Evolutionary conservation across 2,113 vertebrate species (phyloP), one percentile per base, ranked within the genome.

Genomic region (Ammospiza caudacuta): DNA sequence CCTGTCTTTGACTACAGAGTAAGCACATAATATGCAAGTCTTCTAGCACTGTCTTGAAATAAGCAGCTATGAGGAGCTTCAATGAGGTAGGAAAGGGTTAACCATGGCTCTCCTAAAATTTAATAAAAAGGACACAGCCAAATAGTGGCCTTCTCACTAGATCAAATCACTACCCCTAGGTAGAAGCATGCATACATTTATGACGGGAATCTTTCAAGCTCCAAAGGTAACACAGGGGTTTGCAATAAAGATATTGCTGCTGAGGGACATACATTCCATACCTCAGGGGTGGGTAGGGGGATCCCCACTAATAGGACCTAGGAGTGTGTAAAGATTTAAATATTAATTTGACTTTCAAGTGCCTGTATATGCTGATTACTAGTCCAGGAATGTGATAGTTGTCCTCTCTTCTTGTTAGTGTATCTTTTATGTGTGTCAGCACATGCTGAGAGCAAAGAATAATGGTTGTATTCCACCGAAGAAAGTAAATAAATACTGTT

Each of bases 401-500:
- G 37, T 86, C 47, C 84, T 81, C 79, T 81, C 12, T 41, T 76
- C 89, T 94, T 75, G 62, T 57, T 68, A 83, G 79, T 14, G 12
- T 37, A 52, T 89, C 61, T 90, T 90, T 83, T 57, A 94, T 90
- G 87, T 64, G 61, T 73, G 88, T 51, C 76, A 92, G 83, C 62
- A 78, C 69, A 57, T 5, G 29, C 90, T 7, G 6, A 64, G 46
- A 92, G 58, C 44, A 94, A 81, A 92, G 68, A 93, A 89, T 68
- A 90, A 92, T 41, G 58, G 37, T 58, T 83, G 68, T 87, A 77
- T 83, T 92, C 17, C 44, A 58, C 44, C 0, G 0, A 87, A 90
- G 28, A 89, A 81, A 87, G 80, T 58, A 94, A 92, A 95, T 87
- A 92, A 90, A 92, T 92, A 72, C 47, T 83, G 33, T 29, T 63